Base-by-base conservation (phyloP, 2,113 vertebrate species). In the Urocolius indicus region DNA sequence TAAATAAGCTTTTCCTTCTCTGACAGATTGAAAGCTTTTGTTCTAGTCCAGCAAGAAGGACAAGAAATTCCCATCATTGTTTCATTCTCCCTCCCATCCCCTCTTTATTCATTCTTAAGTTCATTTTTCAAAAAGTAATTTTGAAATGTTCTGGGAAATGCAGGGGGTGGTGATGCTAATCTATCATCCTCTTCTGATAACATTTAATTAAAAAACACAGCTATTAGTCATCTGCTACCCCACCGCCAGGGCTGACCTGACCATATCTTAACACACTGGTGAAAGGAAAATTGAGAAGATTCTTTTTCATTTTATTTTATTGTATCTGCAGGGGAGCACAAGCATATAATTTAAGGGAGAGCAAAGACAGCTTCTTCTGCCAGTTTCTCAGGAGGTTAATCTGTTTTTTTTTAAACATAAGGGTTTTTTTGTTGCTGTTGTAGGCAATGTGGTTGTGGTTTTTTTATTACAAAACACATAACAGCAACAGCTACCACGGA, bases 81-180 rank as follows among this genome's bases (percentile, higher is more conserved):
- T 96, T 36, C 61, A 79, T 45, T 77, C 27, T 16, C 15, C 13
- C 43, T 15, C 21, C 23, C 21, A 46, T 7, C n/a, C 23, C 17
- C 34, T 36, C 13, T 13, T 14, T 75, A 68, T 82, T 54, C 57
- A 88, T 94, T 94, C 74, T 16, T 16, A 80, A 84, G 68, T 83
- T 57, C 54, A 96, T 97, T 97, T 97, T 95, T 97, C 96, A 97
- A 95, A 96, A 97, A 96, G 88, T 84, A 96, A 97, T 96, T 96
- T 95, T 96, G 93, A 95, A 94, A 93, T 96, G 94, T 96, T 94
- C 92, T 96, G 92, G 88, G 85, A 97, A 90, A 90, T 51, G 65
- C 75, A 87, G 88, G 90, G 94, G 95, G 94, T 87, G 91, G 83
- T 3, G 1, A 30, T 75, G 41, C 80, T 94, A 95, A 96, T 97